Conservation (phyloP, 2,888 invertebrate species). For the Acrocera orbiculus region DNA sequence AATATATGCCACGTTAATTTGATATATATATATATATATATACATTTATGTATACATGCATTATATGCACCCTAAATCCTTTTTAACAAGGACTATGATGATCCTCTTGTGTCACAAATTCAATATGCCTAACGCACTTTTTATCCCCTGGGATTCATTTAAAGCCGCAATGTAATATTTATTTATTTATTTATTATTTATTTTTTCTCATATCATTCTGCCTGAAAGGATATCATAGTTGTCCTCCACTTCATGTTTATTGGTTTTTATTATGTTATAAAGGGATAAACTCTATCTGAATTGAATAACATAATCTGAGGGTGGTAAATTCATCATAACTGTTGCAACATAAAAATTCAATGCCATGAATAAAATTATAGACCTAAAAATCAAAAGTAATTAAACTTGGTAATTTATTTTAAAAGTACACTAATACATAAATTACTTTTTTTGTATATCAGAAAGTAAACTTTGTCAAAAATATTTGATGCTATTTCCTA, state of each 20-base stretch:
- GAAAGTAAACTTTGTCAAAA: too few species aligned
- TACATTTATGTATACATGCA: too few species aligned
- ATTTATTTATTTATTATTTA: constrained; percentile 12
- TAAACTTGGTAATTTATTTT: too few species aligned
- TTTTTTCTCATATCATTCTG: constrained; percentile 12
- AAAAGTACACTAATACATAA: too few species aligned
- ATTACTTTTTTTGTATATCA: too few species aligned
- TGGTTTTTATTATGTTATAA: constrained; percentile 5
- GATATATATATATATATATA: too few species aligned
- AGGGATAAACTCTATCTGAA: not conserved
- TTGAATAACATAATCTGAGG: constrained; percentile 2
- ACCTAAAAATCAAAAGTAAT: too few species aligned
- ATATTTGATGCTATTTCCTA: constrained; percentile 8
- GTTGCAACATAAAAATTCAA: too few species aligned
- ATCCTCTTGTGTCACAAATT: constrained; percentile 8
- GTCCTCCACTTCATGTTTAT: constrained; percentile 9
- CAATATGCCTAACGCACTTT: constrained; percentile 11
- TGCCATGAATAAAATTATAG: too few species aligned
- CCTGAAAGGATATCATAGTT: constrained; percentile 7
- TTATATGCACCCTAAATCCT: too few species aligned
- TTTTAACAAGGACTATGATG: too few species aligned
- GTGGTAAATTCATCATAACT: constrained; percentile 13
- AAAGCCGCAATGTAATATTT: constrained; percentile 13
- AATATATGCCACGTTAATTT: too few species aligned
- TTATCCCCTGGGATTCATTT: constrained; percentile 8